Base-by-base conservation (phyloP, 2,888 invertebrate genomes). In the Nysson spinosus region DNA sequence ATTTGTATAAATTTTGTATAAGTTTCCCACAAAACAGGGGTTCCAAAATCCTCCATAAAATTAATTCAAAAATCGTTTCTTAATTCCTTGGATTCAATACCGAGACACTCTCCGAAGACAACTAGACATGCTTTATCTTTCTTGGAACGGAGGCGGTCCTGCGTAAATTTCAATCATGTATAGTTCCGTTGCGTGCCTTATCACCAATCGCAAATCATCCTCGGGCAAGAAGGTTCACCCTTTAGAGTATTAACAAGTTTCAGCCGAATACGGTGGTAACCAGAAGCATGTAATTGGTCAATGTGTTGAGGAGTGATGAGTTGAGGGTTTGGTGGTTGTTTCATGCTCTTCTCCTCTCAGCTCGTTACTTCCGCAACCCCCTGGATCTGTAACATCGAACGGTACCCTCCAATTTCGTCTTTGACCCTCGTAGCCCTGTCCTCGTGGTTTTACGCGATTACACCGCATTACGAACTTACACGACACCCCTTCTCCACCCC, bases 371-470 rank as follows among this genome's bases (percentile, higher is more conserved):
- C 40, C 12, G 11, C 26, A 47, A 30, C 37, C 39, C 32, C n/a
- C 16, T 3, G 49, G 16, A 22, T 24, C 28, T 28, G 37, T 42
- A 22, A 14, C 55, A 19, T 19, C 6, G 17, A 9, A 3, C n/a
- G 5, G n/a, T 52, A 22, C 30, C 40, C 58, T 49, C 35, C 34
- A 34, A 37, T 50, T 39, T 56, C 65, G 72, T 73, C 69, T 72
- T 73, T 73, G 66, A 65, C 73, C 58, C 24, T 26, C 55, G 58
- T 42, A 40, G 62, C 54, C 42, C 64, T n/a, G 58, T 56, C 51
- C 54, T 37, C 55, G 62, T 56, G 52, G 50, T 63, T 60, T 69
- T 73, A 69, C 69, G 46, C 72, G 62, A 67, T 67, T 67, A 67
- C 58, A 58, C 58, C 67, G 65, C 50, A 58, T 67, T 67, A 67